Conservation (phyloP, 2,113 vertebrate species). For the Pachycephala philippinensis region DNA sequence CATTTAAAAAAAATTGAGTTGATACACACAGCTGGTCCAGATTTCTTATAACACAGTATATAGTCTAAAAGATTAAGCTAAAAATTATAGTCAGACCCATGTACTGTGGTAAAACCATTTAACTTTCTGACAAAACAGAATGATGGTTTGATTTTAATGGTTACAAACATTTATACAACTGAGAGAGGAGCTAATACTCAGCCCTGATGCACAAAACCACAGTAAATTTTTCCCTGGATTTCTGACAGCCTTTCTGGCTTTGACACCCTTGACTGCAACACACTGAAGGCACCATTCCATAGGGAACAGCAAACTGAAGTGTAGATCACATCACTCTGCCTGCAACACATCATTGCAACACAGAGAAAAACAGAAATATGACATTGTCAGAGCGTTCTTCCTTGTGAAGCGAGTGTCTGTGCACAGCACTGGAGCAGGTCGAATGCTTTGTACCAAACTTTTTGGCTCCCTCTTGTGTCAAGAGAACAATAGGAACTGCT, state of each 20-base stretch:
- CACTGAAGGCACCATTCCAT: background rate
- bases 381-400: background rate
- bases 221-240: background rate
- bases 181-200: background rate
- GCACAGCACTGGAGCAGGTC: background rate
- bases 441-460: background rate
- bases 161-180: background rate
- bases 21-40: background rate
- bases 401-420: background rate
- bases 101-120: background rate
- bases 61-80: background rate
- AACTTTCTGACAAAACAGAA: background rate
- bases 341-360: background rate
- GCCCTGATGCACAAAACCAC: background rate
- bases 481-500: background rate
- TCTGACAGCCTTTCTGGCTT: background rate
- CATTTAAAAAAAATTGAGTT: background rate
- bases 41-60: background rate
- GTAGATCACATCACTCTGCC: background rate
- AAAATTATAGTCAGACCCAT: background rate
- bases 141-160: background rate
- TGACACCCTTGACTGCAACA: background rate
- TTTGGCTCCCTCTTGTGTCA: slow-evolving; percentile 55
- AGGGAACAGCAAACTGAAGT: background rate
- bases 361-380: background rate